Evolutionary conservation across 2,113 vertebrate genomes (phyloP).

Genomic region (Aythya baeri): DNA sequence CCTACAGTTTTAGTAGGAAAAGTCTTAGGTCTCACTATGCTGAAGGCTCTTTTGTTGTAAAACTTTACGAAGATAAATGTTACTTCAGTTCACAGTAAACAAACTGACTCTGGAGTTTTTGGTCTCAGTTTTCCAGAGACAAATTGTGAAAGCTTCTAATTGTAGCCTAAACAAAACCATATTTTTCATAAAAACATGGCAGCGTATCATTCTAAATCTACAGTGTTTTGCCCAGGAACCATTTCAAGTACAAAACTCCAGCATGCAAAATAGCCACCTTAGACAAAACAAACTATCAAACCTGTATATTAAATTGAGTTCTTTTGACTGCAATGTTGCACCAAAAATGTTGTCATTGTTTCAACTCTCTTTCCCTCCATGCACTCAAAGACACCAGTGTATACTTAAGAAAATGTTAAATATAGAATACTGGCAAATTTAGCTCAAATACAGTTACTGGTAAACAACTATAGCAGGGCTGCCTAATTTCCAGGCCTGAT

Average conservation of each 20-base stretch:
- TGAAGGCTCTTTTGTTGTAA: background rate
- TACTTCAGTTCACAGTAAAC: constrained; percentile 55
- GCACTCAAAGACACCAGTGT: background rate
- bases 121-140: constrained; percentile 43
- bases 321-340: background rate
- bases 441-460: background rate
- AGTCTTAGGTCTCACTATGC: background rate
- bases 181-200: constrained; percentile 54
- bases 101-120: constrained; percentile 45
- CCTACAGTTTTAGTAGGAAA: constrained; percentile 4
- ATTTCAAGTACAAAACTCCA: constrained; percentile 12
- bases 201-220: constrained; percentile 15
- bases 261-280: background rate
- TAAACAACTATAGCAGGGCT: background rate
- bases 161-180: constrained; percentile 68
- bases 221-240: constrained; percentile 31
- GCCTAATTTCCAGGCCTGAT: constrained; percentile 16
- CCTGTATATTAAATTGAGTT: background rate
- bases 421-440: background rate
- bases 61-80: constrained; percentile 27
- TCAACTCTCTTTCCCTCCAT: background rate
- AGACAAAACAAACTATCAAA: constrained; percentile 40
- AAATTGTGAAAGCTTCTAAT: constrained; percentile 63
- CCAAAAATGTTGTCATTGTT: constrained; percentile 19
- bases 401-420: background rate